phyloP scores from a whole-genome alignment of 30 jellyfish, hydroid and myxozoan species.

The Aurelia sp. region DNA sequence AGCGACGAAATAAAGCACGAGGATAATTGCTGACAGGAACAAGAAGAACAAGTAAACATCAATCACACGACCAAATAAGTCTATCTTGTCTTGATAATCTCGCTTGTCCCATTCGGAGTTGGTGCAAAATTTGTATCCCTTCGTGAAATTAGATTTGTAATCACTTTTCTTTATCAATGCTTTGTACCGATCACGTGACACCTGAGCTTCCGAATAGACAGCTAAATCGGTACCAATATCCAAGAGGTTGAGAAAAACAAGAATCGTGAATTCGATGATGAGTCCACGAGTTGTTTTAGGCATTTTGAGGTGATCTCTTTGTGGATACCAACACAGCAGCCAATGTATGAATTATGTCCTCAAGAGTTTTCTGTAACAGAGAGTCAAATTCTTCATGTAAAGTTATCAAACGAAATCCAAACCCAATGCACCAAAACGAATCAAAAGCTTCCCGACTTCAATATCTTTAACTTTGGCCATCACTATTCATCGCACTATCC shows the following conservation, averaged over 20 bases:
- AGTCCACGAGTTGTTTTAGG: constrained; percentile 82
- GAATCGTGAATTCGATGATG: constrained; percentile 68
- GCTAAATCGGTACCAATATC: constrained; percentile 92
- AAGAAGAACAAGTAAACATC: constrained; percentile 86
- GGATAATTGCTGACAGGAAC: constrained; percentile 68
- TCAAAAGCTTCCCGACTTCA: too few relatives aligned
- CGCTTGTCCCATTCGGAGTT: constrained; percentile 79
- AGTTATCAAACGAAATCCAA: too few relatives aligned
- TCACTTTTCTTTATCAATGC: constrained; percentile 27
- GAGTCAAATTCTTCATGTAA: too few relatives aligned
- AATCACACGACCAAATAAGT: constrained; percentile 77
- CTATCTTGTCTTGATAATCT: constrained; percentile 84
- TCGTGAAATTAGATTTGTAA: constrained; percentile 69
- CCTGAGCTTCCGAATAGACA: constrained; percentile 80
- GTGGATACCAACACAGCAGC: too few relatives aligned
- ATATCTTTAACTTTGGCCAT: too few relatives aligned
- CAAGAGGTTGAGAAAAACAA: constrained; percentile 67
- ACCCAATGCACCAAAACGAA: too few relatives aligned
- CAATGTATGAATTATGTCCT: too few relatives aligned
- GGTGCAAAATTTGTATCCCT: constrained; percentile 71
- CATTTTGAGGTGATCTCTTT: constrained; percentile 23
- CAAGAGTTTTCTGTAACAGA: too few relatives aligned
- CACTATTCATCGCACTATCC: too few relatives aligned
- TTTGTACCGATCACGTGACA: constrained; percentile 73
- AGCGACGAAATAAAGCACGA: constrained; percentile 68